Evolutionary conservation across 2,797 vertebrate genomes (phyloP), one percentile per base, ranked within the genome.

Genomic region (Sciaenops ocellatus): DNA sequence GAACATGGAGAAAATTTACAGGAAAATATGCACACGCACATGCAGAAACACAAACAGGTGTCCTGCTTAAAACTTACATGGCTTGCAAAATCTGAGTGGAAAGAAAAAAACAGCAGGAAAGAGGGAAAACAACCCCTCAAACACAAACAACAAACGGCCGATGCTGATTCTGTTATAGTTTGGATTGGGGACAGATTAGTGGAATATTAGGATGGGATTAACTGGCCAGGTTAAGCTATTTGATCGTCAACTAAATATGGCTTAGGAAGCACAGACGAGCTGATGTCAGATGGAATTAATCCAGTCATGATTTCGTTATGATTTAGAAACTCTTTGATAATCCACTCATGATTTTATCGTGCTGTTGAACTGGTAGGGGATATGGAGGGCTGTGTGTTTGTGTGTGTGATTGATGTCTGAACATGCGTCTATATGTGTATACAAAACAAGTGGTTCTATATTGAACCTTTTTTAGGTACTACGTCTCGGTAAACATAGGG

Each of bases 231-330:
- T 94, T 94, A 93, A 94, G 91, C 90, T 82, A 82, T 92, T 93
- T 93, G 85, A 92, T 93, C 90, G 67, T 92, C 91, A 91, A 91
- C 82, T 92, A 93, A 93, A 93, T 93, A 92, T 93, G 92, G 91
- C 72, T 94, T 93, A 93, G 89, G 84, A 90, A 77, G 82, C 7
- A 22, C 87, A 78, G 90, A 90, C 80, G 48, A 92, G 87, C 83
- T 85, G 86, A 92, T 93, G 90, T 92, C 88, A 93, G 88, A 85
- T 71, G 74, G 89, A 76, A 82, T 87, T 93, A 94, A 93, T 93
- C 91, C 88, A 84, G 82, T 70, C 82, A 83, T 89, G 87, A 91
- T 92, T 93, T 93, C 18, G 18, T 69, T 89, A 89, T 92, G 87
- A 92, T 92, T 92, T 89, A 80, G 87, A 90, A 92, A 92, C 80